Evolutionary conservation across 2,888 invertebrate genomes (phyloP).

Genomic region (Lithophane ornitopus): DNA sequence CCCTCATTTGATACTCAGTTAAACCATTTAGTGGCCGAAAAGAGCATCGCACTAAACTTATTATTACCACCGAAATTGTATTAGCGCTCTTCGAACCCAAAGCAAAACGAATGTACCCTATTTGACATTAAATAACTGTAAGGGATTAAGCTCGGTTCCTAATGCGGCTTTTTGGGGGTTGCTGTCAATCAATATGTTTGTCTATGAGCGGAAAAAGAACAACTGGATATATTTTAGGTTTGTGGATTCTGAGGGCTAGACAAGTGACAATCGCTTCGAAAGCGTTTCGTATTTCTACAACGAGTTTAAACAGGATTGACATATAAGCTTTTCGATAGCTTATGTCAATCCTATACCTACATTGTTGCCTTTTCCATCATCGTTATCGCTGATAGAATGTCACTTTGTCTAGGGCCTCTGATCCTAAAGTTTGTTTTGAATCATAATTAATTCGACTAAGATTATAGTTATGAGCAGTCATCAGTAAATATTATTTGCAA

Average conservation of each 20-base stretch:
- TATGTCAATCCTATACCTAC: too few species aligned
- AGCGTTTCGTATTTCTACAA: too few species aligned
- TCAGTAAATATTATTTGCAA: background rate
- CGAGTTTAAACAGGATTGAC: too few species aligned
- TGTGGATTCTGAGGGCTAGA: too few species aligned
- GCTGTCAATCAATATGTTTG: conserved; percentile 63
- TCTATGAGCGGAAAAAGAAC: conserved; percentile 40
- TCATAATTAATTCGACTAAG: background rate
- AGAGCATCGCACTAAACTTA: conserved; percentile 85
- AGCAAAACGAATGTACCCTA: conserved; percentile 82
- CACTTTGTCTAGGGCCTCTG: too few species aligned
- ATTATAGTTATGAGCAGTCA: background rate
- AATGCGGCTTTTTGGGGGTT: conserved; percentile 58
- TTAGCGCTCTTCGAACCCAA: conserved; percentile 80
- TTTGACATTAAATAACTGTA: conserved; percentile 83
- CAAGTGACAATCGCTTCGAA: too few species aligned
- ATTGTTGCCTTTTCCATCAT: too few species aligned
- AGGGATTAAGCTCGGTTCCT: conserved; percentile 78
- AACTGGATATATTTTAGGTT: conserved; percentile 33
- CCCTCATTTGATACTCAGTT: conserved; percentile 78
- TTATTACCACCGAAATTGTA: conserved; percentile 81
- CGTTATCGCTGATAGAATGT: too few species aligned
- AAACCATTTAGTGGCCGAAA: conserved; percentile 85
- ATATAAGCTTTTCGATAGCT: too few species aligned
- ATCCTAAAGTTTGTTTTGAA: background rate